phyloP scores from a whole-genome alignment of 1,140 invertebrate genomes.

The Megathymus violae region DNA sequence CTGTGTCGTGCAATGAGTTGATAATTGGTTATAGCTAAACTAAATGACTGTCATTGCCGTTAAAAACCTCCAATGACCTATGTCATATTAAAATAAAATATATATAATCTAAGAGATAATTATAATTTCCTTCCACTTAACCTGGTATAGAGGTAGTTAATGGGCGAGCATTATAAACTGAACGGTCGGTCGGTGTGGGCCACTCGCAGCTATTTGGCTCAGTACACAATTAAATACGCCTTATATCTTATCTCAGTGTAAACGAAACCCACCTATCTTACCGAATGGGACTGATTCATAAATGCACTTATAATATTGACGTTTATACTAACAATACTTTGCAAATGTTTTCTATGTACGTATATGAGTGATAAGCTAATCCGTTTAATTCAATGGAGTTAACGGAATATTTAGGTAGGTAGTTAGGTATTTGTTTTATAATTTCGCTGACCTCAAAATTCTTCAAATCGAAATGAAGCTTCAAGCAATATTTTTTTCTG shows the following conservation, averaged over 20 bases:
- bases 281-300: constrained; percentile 7
- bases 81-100: background rate
- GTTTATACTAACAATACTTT: background rate
- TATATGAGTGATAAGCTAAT: too few relatives aligned
- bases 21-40: too few relatives aligned
- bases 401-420: too few relatives aligned
- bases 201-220: constrained; percentile 7
- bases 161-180: background rate
- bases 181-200: background rate
- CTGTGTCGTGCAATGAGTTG: too few relatives aligned
- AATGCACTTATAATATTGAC: constrained; percentile 1
- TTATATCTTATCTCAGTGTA: constrained; percentile 16
- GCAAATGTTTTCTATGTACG: too few relatives aligned
- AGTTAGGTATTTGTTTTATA: too few relatives aligned
- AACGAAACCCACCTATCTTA: constrained; percentile 15
- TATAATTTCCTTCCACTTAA: background rate
- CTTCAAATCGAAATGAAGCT: too few relatives aligned
- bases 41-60: background rate
- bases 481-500: too few relatives aligned
- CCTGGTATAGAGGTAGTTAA: background rate
- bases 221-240: constrained; percentile 10
- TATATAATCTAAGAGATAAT: background rate
- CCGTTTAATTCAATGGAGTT: too few relatives aligned
- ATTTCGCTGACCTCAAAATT: too few relatives aligned
- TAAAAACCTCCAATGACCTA: background rate